phyloP scores from a whole-genome alignment of 2,888 invertebrate genomes.

The Chironomus riparius region DNA sequence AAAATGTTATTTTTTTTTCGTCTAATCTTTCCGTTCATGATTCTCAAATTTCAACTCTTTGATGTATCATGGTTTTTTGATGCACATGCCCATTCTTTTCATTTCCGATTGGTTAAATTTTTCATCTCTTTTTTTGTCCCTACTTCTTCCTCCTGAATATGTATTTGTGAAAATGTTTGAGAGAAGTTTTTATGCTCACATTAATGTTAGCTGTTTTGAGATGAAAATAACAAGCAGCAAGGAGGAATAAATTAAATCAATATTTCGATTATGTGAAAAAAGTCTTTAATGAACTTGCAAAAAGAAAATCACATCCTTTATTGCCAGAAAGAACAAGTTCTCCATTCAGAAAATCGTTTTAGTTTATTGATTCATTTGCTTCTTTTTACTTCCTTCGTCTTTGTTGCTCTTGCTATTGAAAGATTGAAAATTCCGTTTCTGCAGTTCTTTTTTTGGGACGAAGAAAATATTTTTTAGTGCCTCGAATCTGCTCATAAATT shows the following conservation, averaged over 20 bases:
- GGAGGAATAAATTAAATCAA: too few species aligned
- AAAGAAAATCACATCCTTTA: too few species aligned
- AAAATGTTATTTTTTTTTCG: neutral
- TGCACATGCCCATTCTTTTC: constrained; percentile 1
- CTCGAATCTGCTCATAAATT: neutral
- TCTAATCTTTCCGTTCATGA: neutral
- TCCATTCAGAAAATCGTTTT: too few species aligned
- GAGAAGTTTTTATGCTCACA: neutral
- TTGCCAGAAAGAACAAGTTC: too few species aligned
- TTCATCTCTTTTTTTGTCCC: neutral
- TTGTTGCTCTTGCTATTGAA: neutral
- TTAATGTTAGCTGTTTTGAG: neutral
- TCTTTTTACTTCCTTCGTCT: neutral
- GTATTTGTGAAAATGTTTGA: neutral
- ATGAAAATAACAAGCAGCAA: too few species aligned
- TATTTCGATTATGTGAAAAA: too few species aligned
- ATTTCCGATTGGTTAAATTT: constrained; percentile 4
- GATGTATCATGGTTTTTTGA: neutral
- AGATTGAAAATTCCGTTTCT: neutral
- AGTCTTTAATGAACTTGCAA: too few species aligned
- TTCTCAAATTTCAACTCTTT: neutral
- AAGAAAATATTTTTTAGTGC: neutral
- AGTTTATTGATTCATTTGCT: neutral
- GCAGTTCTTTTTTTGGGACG: too few species aligned
- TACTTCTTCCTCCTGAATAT: neutral